Percentiles rank a stretch among this genome's conserved stretches.
These are phyloP conservation scores for Limenitis camilla DNA, from an alignment of 2,888 invertebrate species.

Conservation along the genomic window DNA sequence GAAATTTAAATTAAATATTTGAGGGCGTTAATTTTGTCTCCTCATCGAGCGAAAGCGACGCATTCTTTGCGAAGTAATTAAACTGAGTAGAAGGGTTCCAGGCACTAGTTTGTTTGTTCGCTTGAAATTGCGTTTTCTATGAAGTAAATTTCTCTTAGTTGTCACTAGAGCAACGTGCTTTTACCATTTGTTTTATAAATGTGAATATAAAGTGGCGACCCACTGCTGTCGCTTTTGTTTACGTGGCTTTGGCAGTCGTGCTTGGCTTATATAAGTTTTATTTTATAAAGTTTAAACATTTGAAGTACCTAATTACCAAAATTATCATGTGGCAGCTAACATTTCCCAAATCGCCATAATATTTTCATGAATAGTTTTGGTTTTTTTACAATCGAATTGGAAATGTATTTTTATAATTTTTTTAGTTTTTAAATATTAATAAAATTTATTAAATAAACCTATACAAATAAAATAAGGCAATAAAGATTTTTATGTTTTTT, in stretches of 20 bases:
- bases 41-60: slow-evolving; percentile 72
- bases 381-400: too few relatives aligned
- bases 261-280: background rate
- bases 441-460: too few relatives aligned
- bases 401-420: too few relatives aligned
- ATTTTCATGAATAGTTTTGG: too few relatives aligned
- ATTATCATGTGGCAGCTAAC: too few relatives aligned
- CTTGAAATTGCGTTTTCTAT: slow-evolving; percentile 70
- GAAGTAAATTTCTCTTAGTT: slow-evolving; percentile 59
- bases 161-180: slow-evolving; percentile 43
- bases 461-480: too few relatives aligned
- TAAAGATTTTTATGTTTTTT: too few relatives aligned
- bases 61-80: slow-evolving; percentile 75
- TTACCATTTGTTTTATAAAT: slow-evolving; percentile 35
- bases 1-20: slow-evolving; percentile 75
- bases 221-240: slow-evolving; percentile 1
- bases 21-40: slow-evolving; percentile 74
- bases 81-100: slow-evolving; percentile 73
- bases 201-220: slow-evolving; percentile 26
- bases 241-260: background rate
- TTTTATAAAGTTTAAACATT: background rate
- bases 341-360: too few relatives aligned
- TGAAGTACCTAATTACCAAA: too few relatives aligned
- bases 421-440: too few relatives aligned
- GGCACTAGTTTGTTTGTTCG: slow-evolving; percentile 72